Base-by-base conservation (phyloP, 1,140 invertebrate genomes). In the Eubasilissa regina region DNA sequence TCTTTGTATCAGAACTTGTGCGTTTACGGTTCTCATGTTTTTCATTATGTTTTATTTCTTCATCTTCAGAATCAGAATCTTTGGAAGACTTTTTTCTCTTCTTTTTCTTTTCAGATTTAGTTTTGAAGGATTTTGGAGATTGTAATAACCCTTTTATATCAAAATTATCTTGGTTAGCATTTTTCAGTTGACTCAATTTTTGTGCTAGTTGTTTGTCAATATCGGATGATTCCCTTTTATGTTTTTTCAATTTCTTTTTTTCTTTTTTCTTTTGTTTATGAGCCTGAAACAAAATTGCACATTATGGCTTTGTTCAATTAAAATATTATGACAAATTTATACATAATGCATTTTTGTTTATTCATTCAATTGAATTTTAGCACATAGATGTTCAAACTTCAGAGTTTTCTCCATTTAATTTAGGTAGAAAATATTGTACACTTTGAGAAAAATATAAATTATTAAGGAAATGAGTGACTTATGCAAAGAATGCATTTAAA, bases 221-320 rank as follows among this genome's bases (percentile, higher is more conserved):
- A 79, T 89, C 87, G 53, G 87, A 85, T 58, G 86, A 86, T 81
- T 88, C 87, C 74, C 89, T 89, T 80, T 92, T 90, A 3, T 87
- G 84, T 84, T 92, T 91, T 77, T 92, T 92, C 43, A 90, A 91
- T 51, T 87, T 88, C 81, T 88, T 89, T 83, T 86, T 85, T 68
- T 89, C 87, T 85, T 90, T 87, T 83, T 87, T 83, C 82, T 74
- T 80, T 75, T 75, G 58, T 60, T 15, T 44, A 7, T 75, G 10
- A 13, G 53, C 73, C 73, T 75, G 15, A 77, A 51, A 68, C 10
- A 35, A 55, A 9, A 64, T 35, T 8, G 11, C 3, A 51, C 48
- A 51, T 51, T 51, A 51, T 51, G 47, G 13, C 47, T 13, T 48
- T 51, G 9, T 51, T 51, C 1, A 35, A 35, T 35, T 35, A 35